Evolutionary conservation across 2,113 vertebrate species (phyloP).

Genomic region (Archocentrus centrarchus): DNA sequence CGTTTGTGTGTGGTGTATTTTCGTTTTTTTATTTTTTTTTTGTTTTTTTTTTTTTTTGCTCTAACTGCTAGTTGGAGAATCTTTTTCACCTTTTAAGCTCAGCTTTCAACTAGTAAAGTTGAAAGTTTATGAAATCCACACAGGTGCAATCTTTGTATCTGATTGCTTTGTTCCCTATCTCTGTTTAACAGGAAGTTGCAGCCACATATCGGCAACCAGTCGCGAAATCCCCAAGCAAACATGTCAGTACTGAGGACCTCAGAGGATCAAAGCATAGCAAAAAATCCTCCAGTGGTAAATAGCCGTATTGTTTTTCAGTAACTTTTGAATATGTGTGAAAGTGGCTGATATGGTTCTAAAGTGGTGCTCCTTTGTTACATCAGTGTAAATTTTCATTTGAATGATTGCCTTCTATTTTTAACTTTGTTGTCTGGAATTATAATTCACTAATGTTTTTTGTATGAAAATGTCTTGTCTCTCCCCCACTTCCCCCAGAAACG

Average conservation of each 20-base stretch:
- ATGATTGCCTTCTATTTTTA: not conserved
- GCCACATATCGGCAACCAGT: conserved; percentile 63
- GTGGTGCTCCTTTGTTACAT: not conserved
- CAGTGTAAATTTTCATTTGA: not conserved
- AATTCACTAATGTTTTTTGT: not conserved
- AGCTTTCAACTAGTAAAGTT: not conserved
- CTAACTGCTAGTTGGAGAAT: conserved; percentile 4
- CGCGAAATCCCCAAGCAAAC: conserved; percentile 67
- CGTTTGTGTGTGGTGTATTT: not conserved
- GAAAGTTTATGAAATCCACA: not conserved
- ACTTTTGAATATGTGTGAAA: not conserved
- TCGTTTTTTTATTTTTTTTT: too few relatives aligned
- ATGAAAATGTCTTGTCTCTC: not conserved
- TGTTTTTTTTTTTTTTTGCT: not conserved
- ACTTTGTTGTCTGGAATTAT: not conserved
- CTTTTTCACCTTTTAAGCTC: not conserved
- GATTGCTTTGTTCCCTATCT: not conserved
- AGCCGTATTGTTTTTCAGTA: not conserved
- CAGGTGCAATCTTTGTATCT: not conserved
- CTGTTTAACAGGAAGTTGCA: conserved; percentile 77
- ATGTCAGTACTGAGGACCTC: conserved; percentile 57
- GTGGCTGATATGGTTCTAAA: not conserved
- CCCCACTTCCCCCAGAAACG: conserved; percentile 77
- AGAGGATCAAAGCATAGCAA: conserved; percentile 75
- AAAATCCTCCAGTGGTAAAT: conserved; percentile 76